Evolutionary conservation across 2,113 vertebrate species (phyloP).

Genomic region (Alethe diademata): DNA sequence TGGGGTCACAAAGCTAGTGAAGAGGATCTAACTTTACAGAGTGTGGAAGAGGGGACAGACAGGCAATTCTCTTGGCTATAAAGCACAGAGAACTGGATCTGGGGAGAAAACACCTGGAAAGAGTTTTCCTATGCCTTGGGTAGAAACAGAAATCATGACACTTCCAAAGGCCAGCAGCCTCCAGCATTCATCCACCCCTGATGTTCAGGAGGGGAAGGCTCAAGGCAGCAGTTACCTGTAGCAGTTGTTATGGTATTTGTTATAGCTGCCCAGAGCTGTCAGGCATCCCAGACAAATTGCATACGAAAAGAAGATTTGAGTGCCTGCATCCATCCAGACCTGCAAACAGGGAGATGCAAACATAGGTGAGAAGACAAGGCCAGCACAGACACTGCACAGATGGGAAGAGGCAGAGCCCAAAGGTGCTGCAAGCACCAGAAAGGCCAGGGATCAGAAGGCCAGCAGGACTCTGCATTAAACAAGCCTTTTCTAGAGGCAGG

Average conservation of each 20-base stretch:
- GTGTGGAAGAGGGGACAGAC: not conserved
- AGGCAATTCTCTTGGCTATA: not conserved
- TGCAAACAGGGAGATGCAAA: conserved; percentile 54
- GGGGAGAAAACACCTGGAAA: not conserved
- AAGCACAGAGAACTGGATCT: not conserved
- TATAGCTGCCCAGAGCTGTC: conserved; percentile 93
- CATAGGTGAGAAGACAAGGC: conserved; percentile 15
- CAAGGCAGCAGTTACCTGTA: conserved; percentile 80
- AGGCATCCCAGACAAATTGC: conserved; percentile 92
- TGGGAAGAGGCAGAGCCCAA: not conserved
- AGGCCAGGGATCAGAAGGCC: not conserved
- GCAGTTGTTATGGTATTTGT: conserved; percentile 94
- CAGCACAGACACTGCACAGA: not conserved
- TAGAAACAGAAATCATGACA: not conserved
- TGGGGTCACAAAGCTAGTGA: not conserved
- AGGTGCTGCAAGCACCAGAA: not conserved
- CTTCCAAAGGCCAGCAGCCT: not conserved
- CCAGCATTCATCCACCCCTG: not conserved
- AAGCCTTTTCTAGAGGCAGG: not conserved
- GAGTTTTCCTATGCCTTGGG: not conserved
- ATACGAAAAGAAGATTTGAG: conserved; percentile 93
- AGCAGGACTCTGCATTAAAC: not conserved
- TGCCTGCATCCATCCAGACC: conserved; percentile 97
- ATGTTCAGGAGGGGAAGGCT: not conserved
- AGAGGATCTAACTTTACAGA: not conserved